Conservation (phyloP, 2,888 invertebrate species). For the Euplexia lucipara region DNA sequence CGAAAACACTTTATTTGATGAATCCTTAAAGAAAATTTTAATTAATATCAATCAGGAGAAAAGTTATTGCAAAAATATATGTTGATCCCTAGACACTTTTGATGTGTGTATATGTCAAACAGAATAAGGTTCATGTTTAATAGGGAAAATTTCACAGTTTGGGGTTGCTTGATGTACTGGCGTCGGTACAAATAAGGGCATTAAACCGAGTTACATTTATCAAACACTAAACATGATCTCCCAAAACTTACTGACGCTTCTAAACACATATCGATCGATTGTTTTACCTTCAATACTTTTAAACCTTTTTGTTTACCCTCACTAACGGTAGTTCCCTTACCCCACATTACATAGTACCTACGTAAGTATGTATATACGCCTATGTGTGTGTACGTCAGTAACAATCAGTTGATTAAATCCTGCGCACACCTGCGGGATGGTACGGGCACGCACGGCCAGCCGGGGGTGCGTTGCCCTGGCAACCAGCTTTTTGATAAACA, state of each 20-base stretch:
- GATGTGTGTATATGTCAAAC: too few relatives aligned
- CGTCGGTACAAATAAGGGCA: too few relatives aligned
- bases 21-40: too few relatives aligned
- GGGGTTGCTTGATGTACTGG: too few relatives aligned
- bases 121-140: too few relatives aligned
- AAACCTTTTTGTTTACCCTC: conserved; percentile 49
- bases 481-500: conserved; percentile 82
- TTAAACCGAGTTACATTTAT: background rate
- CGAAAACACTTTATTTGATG: too few relatives aligned
- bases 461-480: conserved; percentile 77
- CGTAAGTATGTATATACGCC: conserved; percentile 46
- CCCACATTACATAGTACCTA: conserved; percentile 46
- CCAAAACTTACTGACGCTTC: conserved; percentile 6
- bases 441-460: conserved; percentile 61
- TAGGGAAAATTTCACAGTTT: too few relatives aligned
- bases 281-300: conserved; percentile 51
- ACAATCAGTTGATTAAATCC: conserved; percentile 90
- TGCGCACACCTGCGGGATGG: conserved; percentile 84
- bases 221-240: background rate
- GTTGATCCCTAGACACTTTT: too few relatives aligned
- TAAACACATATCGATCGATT: conserved; percentile 41
- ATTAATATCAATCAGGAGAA: too few relatives aligned
- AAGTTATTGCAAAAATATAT: too few relatives aligned
- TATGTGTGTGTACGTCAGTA: conserved; percentile 70
- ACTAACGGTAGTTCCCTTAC: conserved; percentile 61